Base-by-base conservation (phyloP, 1,140 invertebrate genomes). In the Phthorimaea operculella region DNA sequence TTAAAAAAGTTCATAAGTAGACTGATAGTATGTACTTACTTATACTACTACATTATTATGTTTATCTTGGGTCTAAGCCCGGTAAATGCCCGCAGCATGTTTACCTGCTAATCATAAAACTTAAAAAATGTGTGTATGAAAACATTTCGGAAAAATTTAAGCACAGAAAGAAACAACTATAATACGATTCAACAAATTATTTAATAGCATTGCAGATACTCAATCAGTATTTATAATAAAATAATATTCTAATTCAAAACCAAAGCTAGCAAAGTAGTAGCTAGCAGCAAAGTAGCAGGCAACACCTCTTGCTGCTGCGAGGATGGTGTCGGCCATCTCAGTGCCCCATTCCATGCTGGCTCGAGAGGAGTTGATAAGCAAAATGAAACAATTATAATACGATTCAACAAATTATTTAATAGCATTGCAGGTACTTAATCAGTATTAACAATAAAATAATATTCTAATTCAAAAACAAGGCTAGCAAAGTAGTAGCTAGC, bases 291-390 rank as follows among this genome's bases (percentile, higher is more conserved):
- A 12, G 59, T 33, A 5, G 61, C 16, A 6, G 80, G 79, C 0
- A 68, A 34, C 0, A 68, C 74, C 76, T 48, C 73, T 57, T 0
- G 72, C 72, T 0, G 73, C 79, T 39, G 49, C 52, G 4, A 83
- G 15, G 5, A 84, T 68, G 6, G 14, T 51, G 0, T 68, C 52
- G 0, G 74, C 78, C 12, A 54, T 62, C 0, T 72, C 62, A 0
- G 65, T 70, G 3, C 81, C 81, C 81, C 81, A 84, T 10, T 69
- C 34, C 65, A 77, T 78, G 51, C 59, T 79, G 6, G 56, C 33
- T 18, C 76, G 68, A 0, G 74, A 61, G 14, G 70, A 74, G 0
- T 18, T 16, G 49, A 84, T 74, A n/a, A n/a, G n/a, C n/a, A n/a
- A n/a, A n/a, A n/a, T n/a, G n/a, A 28, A 28, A 28, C 21, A 28